Conservation (phyloP, 23 tunicate genomes). For the Halocynthia aurantium region DNA sequence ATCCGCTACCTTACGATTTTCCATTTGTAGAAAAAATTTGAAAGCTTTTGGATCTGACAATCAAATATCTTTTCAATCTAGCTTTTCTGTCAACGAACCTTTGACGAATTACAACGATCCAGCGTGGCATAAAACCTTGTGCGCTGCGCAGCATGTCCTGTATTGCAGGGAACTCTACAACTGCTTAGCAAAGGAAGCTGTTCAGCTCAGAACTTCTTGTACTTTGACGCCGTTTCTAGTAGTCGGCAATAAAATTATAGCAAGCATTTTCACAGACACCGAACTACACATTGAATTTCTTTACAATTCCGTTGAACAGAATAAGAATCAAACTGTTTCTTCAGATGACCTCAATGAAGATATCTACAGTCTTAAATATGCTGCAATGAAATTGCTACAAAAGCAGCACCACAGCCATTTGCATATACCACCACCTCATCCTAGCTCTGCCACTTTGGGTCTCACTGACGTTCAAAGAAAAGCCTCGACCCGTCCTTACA, state of each 20-base stretch:
- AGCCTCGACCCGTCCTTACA: conserved; percentile 54
- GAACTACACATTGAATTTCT: conserved; percentile 46
- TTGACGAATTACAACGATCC: conserved; percentile 32
- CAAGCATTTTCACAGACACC: conserved; percentile 55
- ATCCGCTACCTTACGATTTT: neutral
- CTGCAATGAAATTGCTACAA: conserved; percentile 51
- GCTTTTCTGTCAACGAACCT: too few species aligned
- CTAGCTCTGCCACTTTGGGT: conserved; percentile 65
- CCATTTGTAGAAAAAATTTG: neutral
- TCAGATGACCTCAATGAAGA: neutral
- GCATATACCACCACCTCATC: conserved; percentile 63
- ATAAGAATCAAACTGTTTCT: neutral
- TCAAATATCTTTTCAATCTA: neutral
- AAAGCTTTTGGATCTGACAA: neutral
- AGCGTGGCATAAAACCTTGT: conserved; percentile 55
- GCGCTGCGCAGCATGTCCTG: conserved; percentile 82
- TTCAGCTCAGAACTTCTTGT: conserved; percentile 41
- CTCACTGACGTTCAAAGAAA: conserved; percentile 38
- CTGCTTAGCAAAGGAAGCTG: conserved; percentile 70
- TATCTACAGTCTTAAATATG: conserved; percentile 46
- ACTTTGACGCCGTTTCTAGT: conserved; percentile 62
- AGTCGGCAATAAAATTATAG: conserved; percentile 57
- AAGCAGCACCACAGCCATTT: conserved; percentile 31
- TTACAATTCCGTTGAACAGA: neutral
- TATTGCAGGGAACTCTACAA: conserved; percentile 73